These are phyloP conservation scores for Cotesia glomerata DNA, from an alignment of 1,140 invertebrate species.

Conservation along the genomic window DNA sequence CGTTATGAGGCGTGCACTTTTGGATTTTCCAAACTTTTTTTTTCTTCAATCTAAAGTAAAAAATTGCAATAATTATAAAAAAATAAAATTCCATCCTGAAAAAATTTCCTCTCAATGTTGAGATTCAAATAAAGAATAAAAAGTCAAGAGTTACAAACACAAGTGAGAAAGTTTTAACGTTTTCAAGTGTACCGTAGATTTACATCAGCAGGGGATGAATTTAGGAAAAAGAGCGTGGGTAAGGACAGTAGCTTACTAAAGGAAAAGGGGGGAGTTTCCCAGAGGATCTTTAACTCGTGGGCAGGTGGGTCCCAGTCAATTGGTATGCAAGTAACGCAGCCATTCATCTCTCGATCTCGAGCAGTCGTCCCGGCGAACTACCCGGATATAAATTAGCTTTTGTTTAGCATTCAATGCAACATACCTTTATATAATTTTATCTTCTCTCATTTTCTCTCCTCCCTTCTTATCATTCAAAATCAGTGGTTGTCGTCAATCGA, in stretches of 20 bases:
- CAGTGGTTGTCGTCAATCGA: conserved; percentile 55
- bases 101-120: too few relatives aligned
- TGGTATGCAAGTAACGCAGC: conserved; percentile 61
- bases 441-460: not conserved
- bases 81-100: too few relatives aligned
- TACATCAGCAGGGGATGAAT: not conserved
- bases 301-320: conserved; percentile 37
- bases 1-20: too few relatives aligned
- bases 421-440: conserved; percentile 29
- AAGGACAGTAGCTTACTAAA: conserved; percentile 24
- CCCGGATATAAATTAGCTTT: conserved; percentile 65
- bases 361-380: conserved; percentile 50
- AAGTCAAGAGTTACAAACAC: too few relatives aligned
- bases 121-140: too few relatives aligned
- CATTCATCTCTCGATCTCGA: conserved; percentile 63
- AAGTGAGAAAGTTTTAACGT: too few relatives aligned
- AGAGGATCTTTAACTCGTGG: conserved; percentile 52
- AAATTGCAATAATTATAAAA: too few relatives aligned
- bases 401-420: conserved; percentile 64
- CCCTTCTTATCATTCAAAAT: conserved; percentile 30
- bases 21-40: too few relatives aligned
- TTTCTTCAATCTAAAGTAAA: too few relatives aligned
- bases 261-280: conserved; percentile 32
- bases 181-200: too few relatives aligned
- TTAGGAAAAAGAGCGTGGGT: conserved; percentile 17